phyloP scores from a whole-genome alignment of 2,888 invertebrate genomes.

The Hetaerina titia region DNA sequence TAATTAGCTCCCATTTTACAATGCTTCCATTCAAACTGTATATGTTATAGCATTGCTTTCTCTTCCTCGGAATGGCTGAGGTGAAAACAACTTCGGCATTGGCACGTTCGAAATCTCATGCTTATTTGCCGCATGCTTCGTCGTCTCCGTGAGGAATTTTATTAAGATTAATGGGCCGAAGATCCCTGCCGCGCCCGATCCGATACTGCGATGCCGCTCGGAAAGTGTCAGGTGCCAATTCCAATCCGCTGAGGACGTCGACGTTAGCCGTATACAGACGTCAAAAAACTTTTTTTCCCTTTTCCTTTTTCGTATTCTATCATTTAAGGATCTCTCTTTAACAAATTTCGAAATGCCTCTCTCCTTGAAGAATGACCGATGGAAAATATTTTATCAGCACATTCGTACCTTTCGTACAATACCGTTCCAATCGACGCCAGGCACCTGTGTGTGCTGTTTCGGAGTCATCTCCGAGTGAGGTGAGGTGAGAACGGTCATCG shows the following conservation, averaged over 20 bases:
- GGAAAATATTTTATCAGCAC: not conserved
- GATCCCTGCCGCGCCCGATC: constrained; percentile 5
- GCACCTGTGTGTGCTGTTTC: not conserved
- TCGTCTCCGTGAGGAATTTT: not conserved
- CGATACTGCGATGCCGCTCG: not conserved
- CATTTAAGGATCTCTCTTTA: not conserved
- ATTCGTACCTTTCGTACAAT: not conserved
- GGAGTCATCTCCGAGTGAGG: too few species aligned
- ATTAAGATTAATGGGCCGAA: constrained; percentile 6
- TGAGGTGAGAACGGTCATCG: too few species aligned
- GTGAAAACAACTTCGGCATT: not conserved
- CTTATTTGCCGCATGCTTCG: not conserved
- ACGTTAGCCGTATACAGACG: not conserved
- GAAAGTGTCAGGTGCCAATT: constrained; percentile 32
- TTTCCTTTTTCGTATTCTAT: not conserved
- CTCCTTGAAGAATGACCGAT: constrained; percentile 4
- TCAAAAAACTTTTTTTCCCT: not conserved
- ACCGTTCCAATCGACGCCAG: not conserved
- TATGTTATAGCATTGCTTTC: not conserved
- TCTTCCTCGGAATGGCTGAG: not conserved
- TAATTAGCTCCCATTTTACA: not conserved
- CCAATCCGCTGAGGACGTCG: not conserved
- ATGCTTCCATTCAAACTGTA: not conserved
- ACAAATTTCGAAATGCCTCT: not conserved
- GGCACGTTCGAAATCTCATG: not conserved